A percentile compares a stretch with the other conserved stretches of the same genome.
Conservation (phyloP, 1,140 invertebrate species). For the Drosophila carrolli region DNA sequence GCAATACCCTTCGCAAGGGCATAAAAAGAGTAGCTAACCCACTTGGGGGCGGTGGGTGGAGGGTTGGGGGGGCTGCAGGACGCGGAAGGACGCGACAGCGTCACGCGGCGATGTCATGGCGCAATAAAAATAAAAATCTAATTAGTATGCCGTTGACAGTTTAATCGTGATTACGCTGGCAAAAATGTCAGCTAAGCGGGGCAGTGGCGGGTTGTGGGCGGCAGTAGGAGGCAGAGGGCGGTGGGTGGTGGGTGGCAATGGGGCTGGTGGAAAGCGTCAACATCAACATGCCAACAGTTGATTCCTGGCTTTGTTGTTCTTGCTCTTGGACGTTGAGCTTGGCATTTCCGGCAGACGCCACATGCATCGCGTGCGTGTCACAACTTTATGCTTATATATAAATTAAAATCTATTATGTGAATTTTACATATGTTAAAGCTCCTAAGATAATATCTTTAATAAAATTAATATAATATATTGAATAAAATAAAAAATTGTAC, state of each 20-base stretch:
- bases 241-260: neutral
- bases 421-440: too few species aligned
- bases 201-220: neutral
- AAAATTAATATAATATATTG: too few species aligned
- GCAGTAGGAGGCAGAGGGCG: too few species aligned
- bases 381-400: slow-evolving; percentile 9
- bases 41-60: neutral
- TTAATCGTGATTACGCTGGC: slow-evolving; percentile 84
- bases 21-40: slow-evolving; percentile 25
- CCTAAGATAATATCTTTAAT: too few species aligned
- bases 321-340: slow-evolving; percentile 63
- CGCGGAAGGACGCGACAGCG: slow-evolving; percentile 56
- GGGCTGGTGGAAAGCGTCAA: slow-evolving; percentile 35
- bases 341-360: slow-evolving; percentile 76
- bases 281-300: slow-evolving; percentile 83
- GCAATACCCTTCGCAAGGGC: neutral
- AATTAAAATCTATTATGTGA: too few species aligned
- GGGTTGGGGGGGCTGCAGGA: slow-evolving; percentile 7
- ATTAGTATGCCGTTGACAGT: slow-evolving; percentile 84
- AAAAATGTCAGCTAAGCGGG: slow-evolving; percentile 69
- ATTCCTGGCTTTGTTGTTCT: slow-evolving; percentile 55
- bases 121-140: slow-evolving; percentile 84
- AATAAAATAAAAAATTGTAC: too few species aligned
- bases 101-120: slow-evolving; percentile 80
- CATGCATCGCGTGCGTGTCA: slow-evolving; percentile 66